Evolutionary conservation across 2,797 vertebrate species (phyloP), one percentile per base, ranked within the genome.

Genomic region (Karalla daura): DNA sequence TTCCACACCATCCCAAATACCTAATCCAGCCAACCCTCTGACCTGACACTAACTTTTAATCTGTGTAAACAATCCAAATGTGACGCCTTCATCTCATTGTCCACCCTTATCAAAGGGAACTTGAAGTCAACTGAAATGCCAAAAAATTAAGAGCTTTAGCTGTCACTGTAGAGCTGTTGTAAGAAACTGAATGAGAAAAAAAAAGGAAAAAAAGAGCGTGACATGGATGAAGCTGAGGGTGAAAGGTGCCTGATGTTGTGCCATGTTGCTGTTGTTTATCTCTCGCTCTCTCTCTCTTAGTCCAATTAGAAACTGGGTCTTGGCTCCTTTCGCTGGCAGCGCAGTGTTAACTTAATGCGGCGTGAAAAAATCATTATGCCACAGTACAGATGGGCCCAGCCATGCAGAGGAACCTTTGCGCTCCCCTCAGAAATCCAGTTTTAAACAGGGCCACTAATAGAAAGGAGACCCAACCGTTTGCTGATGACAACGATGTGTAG

Each of bases 321-420:
- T 92, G 87, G 92, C 87, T 89, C 52, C 80, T 83, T 86, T 80
- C 60, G 83, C 90, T 94, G 91, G 69, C 90, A 63, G 86, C 90
- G 89, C 85, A 89, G 91, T 93, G 93, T 93, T 94, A 92, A 94
- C 91, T 93, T 95, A 95, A 96, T 95, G 93, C 87, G 78, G 91
- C 88, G 81, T 95, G 93, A 89, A 95, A 94, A 87, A 94, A 94
- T 94, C 93, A 94, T 95, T 95, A 95, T 94, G 93, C 91, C 70
- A 84, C 83, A 73, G 88, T 91, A 94, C 94, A 96, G 94, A 95
- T 95, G 95, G 94, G 89, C 74, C 84, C 92, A 93, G 91, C 91
- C 93, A 94, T 90, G 93, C 93, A 93, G 88, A 88, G 76, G 87
- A 81, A 88, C 88, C 88, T 87, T 83, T 85, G 87, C 62, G 66